Evolutionary conservation across 37 sponge, comb jelly and placozoan species (phyloP), one percentile per base, ranked within the genome.

Genomic region (Tethya wilhelma): DNA sequence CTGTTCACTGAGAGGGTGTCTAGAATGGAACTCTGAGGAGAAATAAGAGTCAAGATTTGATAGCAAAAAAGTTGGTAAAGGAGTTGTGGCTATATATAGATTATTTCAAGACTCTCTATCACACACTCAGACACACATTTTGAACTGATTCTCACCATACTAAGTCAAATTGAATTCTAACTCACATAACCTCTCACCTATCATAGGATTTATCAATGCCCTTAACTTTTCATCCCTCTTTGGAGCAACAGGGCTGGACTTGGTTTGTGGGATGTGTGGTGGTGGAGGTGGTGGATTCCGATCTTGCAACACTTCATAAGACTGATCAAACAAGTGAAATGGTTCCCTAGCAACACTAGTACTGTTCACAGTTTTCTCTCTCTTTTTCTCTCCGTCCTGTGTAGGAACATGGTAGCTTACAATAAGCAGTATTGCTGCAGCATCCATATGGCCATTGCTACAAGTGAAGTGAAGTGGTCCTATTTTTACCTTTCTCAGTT

Each of bases 391-490:
- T 12, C 62, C 17, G 7, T 19, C 28, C 62, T 12, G 6, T 19
- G 4, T 59, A 30, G 25, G 62, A 12, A 7, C 25, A 5, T 25
- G 28, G 29, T 19, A 25, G 28, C 17, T 49, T 49, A 29, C 29
- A 59, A 71, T 57, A 26, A 96, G 77, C 0, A 96, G 81, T 19
- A 82, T 31, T 38, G 65, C 45, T 26, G 97, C 91, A n/a, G 91
- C 82, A 5, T 86, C 91, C 59, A 79, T 79, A 70, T 96, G 93
- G 0, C 97, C 97, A 79, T 93, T 93, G 60, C 73, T 88, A 38
- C 89, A 81, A 59, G 91, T 81, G 87, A 75, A 87, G 84, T 96
- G 97, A n/a, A 25, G 29, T 26, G 7, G 7, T 62, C 68, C 38
- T 1, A 5, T 17, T 0, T 41, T 29, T 42, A 88, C 89, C 74